These are phyloP conservation scores for Sphaerophoria taeniata DNA, from an alignment of 2,888 invertebrate species.

Conservation along the genomic window DNA sequence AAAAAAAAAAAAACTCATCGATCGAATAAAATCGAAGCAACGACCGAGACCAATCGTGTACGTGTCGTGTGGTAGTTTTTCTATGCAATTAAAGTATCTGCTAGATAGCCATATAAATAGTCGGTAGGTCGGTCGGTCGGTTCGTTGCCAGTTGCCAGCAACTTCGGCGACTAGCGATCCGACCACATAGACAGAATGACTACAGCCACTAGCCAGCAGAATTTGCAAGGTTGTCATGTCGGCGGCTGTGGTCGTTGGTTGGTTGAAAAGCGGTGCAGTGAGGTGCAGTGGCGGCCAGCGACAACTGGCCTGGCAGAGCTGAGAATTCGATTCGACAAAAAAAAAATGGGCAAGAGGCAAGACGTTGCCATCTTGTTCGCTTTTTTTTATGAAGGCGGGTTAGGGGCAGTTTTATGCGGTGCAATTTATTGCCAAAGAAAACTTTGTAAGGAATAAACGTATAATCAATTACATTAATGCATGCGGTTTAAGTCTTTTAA, in stretches of 20 bases:
- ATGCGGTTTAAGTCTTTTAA: conserved; percentile 59
- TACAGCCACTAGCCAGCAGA: conserved; percentile 48
- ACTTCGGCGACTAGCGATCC: conserved; percentile 12
- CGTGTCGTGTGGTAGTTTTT: conserved; percentile 48
- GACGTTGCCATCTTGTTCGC: conserved; percentile 29
- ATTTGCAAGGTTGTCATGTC: conserved; percentile 59
- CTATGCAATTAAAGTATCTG: conserved; percentile 64
- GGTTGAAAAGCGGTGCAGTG: neutral
- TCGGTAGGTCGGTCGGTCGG: conserved; percentile 34
- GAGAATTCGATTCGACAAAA: conserved; percentile 25
- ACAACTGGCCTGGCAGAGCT: conserved; percentile 51
- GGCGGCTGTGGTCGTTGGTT: neutral
- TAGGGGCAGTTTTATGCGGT: conserved; percentile 66
- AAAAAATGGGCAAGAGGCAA: conserved; percentile 14
- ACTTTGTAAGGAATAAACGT: conserved; percentile 54
- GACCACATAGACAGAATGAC: conserved; percentile 72
- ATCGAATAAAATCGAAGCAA: conserved; percentile 25
- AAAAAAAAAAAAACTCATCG: too few relatives aligned
- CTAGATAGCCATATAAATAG: too few relatives aligned
- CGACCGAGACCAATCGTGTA: conserved; percentile 30
- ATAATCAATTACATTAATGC: conserved; percentile 69
- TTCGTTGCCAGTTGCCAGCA: conserved; percentile 41
- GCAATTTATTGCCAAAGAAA: conserved; percentile 56
- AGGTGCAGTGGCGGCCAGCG: neutral
- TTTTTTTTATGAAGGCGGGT: conserved; percentile 47